Base-by-base conservation (phyloP, 2,888 invertebrate species). In the Erebia aethiops region DNA sequence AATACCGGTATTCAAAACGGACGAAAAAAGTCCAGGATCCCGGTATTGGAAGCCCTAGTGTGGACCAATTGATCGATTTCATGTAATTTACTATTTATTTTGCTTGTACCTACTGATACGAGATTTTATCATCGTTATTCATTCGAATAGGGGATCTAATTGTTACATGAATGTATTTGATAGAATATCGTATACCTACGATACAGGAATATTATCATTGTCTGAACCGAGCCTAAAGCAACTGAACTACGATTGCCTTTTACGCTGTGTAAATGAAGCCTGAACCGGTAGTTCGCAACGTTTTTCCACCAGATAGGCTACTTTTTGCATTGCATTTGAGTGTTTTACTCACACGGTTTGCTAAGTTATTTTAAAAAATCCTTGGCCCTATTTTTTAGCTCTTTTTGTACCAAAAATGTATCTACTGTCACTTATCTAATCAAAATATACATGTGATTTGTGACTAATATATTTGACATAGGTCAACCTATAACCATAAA, bases 191-290 rank as follows among this genome's bases (percentile, higher is more conserved):
- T 13, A 13, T 26, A 26, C 2, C 2, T 52, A n/a, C n/a, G 16
- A 52, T 52, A n/a, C 16, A 43, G 10, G 16, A 62, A 41, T 41
- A 21, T 8, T 49, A 14, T 62, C 21, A 21, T 21, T 49, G 21
- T 62, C 21, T 49, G 62, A 62, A 64, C 52, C 16, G 56, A 62
- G 60, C 71, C 51, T 60, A 52, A 52, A 60, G 68, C 67, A 62
- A 49, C 52, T 43, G 61, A 51, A 51, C 57, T 64, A 67, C 18
- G 58, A 64, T 71, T 73, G 60, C 57, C 69, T 67, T 71, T 67
- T 64, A 65, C 56, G 68, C 69, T 67, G 57, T 67, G 56, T 67
- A 67, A 69, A 63, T 69, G 62, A 64, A 63, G 46, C 69, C 46
- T 66, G 58, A 69, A 67, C 56, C 58, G 46, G 49, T 52, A 41